Evolutionary conservation across 2,888 invertebrate genomes (phyloP), one percentile per base, ranked within the genome.

Genomic region (Malacosoma neustria): DNA sequence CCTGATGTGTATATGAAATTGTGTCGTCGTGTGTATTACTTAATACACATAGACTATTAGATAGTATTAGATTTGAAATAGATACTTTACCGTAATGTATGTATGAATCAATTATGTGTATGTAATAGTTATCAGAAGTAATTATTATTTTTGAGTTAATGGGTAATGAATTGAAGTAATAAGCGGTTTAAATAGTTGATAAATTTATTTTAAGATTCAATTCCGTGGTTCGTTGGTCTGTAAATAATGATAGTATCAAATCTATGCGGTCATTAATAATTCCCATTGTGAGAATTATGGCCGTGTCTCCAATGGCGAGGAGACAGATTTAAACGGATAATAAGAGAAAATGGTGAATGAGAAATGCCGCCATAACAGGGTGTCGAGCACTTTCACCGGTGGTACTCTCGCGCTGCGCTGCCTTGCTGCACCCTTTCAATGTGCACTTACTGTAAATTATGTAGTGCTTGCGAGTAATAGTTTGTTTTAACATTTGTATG

Each of bases 301-400:
- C 43, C 40, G 46, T 64, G 55, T 51, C 59, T 37, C 58, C 53
- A 57, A 58, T 56, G 50, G 46, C 51, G 38, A 56, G 52, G 61
- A 55, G 65, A 63, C 61, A 65, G 62, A 70, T 72, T 71, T 71
- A 70, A 57, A 62, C 60, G 55, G 63, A 62, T 73, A 72, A 71
- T 70, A 64, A 69, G 68, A 67, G 67, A 71, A 73, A 75, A 71
- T 69, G 68, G 35, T 43, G 31, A 36, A 32, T 30, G 60, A 66
- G 72, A 76, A 79, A 77, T 72, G 65, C 66, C 59, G 67, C 73
- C 70, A 70, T 73, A 76, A 75, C 72, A 76, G 77, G 79, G 75
- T 72, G 68, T 69, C 60, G 71, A 62, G 56, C 58, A 77, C 80
- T 81, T 81, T 80, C 80, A 69, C 77, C 65, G 40, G 51, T 42